These are phyloP conservation scores for Archivesica marissinica DNA, from an alignment of 1,140 invertebrate genomes.

Conservation along the genomic window DNA sequence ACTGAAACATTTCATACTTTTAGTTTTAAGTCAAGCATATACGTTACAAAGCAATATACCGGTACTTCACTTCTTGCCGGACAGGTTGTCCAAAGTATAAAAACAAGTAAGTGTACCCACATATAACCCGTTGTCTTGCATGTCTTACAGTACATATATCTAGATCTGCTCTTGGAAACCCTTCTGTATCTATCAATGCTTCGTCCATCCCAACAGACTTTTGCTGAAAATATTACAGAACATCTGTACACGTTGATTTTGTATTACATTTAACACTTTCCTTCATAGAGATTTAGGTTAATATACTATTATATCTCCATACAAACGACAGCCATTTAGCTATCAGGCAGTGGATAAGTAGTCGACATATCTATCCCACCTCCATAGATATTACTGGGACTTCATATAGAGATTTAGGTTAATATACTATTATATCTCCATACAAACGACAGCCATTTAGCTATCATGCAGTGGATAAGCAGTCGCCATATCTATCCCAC, in stretches of 20 bases:
- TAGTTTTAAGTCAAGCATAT: too few species aligned
- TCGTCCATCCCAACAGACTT: constrained; percentile 93
- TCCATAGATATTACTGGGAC: neutral
- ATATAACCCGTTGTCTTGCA: constrained; percentile 94
- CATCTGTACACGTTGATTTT: too few species aligned
- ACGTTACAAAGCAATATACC: too few species aligned
- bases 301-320: neutral
- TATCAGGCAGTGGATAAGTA: neutral
- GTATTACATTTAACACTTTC: constrained; percentile 18
- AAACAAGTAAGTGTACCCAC: constrained; percentile 85
- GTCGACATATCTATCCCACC: neutral
- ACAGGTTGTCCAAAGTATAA: neutral
- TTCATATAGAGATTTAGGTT: too few species aligned
- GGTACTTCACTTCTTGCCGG: neutral
- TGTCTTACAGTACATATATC: constrained; percentile 95
- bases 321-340: neutral
- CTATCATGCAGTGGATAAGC: too few species aligned
- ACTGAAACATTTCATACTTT: too few species aligned
- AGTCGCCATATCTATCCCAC: too few species aligned
- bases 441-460: too few species aligned
- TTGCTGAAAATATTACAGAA: constrained; percentile 88
- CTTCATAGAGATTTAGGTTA: neutral
- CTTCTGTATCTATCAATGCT: constrained; percentile 93
- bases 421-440: too few species aligned
- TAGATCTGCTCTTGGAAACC: constrained; percentile 94